Conservation (phyloP, 2,113 vertebrate species). For the Chionis minor region DNA sequence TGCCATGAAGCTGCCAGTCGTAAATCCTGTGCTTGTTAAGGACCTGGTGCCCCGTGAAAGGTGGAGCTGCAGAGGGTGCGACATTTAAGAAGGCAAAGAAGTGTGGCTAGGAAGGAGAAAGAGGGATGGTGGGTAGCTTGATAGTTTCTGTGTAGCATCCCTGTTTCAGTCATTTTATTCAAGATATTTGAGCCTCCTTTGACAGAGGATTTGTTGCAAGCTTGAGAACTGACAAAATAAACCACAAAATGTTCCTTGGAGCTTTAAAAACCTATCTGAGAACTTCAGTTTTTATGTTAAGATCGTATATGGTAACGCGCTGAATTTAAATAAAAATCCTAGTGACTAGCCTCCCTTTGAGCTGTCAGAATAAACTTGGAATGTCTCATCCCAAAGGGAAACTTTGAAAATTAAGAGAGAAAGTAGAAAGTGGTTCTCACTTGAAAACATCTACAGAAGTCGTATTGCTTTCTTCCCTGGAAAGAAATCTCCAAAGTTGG, state of each 20-base stretch:
- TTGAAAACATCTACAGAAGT: not conserved
- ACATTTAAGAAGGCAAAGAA: not conserved
- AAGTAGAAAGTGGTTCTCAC: not conserved
- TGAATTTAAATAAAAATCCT: not conserved
- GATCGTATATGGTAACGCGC: fast-evolving
- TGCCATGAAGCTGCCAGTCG: not conserved
- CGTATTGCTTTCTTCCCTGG: not conserved
- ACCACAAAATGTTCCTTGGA: not conserved
- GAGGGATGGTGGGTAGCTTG: not conserved
- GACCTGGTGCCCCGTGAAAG: not conserved
- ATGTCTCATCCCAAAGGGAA: not conserved
- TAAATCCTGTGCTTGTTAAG: not conserved
- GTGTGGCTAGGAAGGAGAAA: not conserved
- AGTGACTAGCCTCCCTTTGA: not conserved
- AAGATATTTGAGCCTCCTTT: not conserved
- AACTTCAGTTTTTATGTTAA: not conserved
- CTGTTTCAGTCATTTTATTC: not conserved
- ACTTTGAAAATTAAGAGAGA: not conserved
- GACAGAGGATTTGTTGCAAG: not conserved
- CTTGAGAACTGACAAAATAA: not conserved
- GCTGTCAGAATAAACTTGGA: not conserved
- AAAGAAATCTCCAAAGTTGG: not conserved
- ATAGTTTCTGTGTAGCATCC: not conserved
- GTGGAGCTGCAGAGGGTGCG: not conserved
- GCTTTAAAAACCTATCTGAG: not conserved